Conservation (phyloP, 2,888 invertebrate species). For the Desoria tigrina region DNA sequence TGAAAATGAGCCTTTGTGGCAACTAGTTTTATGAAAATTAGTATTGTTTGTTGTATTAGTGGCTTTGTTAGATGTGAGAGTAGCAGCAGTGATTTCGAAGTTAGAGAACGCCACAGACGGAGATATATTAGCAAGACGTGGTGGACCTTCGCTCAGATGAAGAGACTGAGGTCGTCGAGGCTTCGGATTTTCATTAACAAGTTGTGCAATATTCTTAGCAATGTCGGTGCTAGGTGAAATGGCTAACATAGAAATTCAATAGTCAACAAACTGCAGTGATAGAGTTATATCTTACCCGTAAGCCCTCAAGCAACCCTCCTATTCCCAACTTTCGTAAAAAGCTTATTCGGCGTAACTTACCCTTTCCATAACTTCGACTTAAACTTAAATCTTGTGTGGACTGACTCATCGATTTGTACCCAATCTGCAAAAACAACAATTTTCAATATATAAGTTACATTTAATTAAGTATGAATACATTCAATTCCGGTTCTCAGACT, state of each 20-base stretch:
- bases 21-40: slow-evolving; percentile 10
- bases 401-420: slow-evolving; percentile 68
- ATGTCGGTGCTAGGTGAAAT: slow-evolving; percentile 2
- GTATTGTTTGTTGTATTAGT: not conserved
- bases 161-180: slow-evolving; percentile 8
- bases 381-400: slow-evolving; percentile 52
- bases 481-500: not conserved
- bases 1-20: slow-evolving; percentile 18
- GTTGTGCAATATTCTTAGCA: not conserved
- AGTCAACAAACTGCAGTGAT: slow-evolving; percentile 6
- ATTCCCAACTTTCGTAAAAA: not conserved
- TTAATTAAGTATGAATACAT: not conserved
- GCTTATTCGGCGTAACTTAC: slow-evolving; percentile 27
- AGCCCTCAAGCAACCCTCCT: not conserved
- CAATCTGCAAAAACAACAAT: slow-evolving; percentile 64
- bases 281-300: not conserved
- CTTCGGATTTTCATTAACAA: not conserved
- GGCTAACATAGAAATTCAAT: slow-evolving; percentile 3
- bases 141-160: slow-evolving; percentile 2
- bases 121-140: too few species aligned
- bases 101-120: too few species aligned
- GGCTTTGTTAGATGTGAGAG: not conserved
- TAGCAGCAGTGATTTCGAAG: not conserved
- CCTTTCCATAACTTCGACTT: slow-evolving; percentile 52
- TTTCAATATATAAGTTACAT: not conserved